A percentile compares a stretch with the other conserved stretches of the same genome.
Conservation (phyloP, 2,797 vertebrate genomes). For the Anguilla marmorata region DNA sequence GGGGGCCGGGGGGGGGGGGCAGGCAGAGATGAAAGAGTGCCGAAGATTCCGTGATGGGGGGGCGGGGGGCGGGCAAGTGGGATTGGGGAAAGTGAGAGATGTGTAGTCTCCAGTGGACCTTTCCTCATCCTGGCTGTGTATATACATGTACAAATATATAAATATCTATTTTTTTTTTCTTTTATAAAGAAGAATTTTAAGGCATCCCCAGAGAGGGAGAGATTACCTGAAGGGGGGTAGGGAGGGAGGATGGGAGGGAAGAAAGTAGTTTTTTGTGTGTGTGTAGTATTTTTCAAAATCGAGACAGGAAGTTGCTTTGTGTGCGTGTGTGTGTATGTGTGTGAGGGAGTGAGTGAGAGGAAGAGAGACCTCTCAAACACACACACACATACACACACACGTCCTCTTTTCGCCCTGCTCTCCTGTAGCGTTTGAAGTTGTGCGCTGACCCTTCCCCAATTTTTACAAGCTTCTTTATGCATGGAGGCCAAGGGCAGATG, state of each 20-base stretch:
- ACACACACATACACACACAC: neutral
- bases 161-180: conserved; percentile 75
- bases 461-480: no score
- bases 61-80: conserved; percentile 49
- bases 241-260: conserved; percentile 41
- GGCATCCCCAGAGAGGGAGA: conserved; percentile 68
- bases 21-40: no score
- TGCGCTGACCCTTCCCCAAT: neutral
- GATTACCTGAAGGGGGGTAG: conserved; percentile 46
- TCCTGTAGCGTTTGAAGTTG: neutral
- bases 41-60: neutral
- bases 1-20: neutral
- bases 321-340: neutral
- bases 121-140: conserved; percentile 58
- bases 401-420: neutral
- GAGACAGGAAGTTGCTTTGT: conserved; percentile 35
- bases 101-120: conserved; percentile 29
- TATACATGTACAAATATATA: conserved; percentile 66
- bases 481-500: no score
- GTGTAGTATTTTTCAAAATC: conserved; percentile 32
- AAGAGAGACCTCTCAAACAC: neutral
- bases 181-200: conserved; percentile 83
- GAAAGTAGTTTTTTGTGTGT: conserved; percentile 50
- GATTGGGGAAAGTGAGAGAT: neutral
- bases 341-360: no score